Evolutionary conservation across 2,797 vertebrate genomes (phyloP).

Genomic region (Pterois miles): DNA sequence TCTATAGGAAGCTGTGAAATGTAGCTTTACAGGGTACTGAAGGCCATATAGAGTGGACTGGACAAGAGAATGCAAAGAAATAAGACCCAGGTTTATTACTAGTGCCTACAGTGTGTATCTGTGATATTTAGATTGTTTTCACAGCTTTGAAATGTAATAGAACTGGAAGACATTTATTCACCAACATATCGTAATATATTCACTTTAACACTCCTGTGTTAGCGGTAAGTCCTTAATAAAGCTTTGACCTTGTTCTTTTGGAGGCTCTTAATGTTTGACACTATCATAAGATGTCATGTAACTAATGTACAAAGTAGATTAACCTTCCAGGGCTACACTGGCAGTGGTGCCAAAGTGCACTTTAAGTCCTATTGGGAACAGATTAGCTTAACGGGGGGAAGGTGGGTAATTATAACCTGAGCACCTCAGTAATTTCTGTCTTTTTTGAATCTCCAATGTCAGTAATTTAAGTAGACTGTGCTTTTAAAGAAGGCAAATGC

Average conservation of each 20-base stretch:
- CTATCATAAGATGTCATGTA: constrained; percentile 15
- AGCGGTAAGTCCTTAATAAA: neutral
- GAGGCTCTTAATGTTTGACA: constrained; percentile 15
- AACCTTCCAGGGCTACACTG: neutral
- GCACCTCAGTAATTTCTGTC: neutral
- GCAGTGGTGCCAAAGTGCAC: neutral
- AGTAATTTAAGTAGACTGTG: neutral
- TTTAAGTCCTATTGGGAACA: constrained; percentile 8
- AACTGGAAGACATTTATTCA: constrained; percentile 1
- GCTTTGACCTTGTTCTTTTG: constrained; percentile 9
- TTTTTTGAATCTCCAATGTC: neutral
- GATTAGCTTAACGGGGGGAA: constrained; percentile 17
- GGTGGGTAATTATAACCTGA: constrained; percentile 4
- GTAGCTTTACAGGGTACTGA: constrained; percentile 28
- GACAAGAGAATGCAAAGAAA: neutral
- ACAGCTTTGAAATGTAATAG: neutral
- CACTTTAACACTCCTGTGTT: neutral
- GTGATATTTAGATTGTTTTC: constrained; percentile 2
- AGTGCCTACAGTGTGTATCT: neutral
- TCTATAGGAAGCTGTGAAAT: constrained; percentile 35
- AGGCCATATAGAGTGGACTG: constrained; percentile 10
- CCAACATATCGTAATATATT: neutral
- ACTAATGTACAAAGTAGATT: constrained; percentile 21
- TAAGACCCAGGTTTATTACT: neutral
- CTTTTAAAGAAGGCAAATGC: neutral